Conservation (phyloP, 1,140 invertebrate species). For the Zaprionus vittiger region DNA sequence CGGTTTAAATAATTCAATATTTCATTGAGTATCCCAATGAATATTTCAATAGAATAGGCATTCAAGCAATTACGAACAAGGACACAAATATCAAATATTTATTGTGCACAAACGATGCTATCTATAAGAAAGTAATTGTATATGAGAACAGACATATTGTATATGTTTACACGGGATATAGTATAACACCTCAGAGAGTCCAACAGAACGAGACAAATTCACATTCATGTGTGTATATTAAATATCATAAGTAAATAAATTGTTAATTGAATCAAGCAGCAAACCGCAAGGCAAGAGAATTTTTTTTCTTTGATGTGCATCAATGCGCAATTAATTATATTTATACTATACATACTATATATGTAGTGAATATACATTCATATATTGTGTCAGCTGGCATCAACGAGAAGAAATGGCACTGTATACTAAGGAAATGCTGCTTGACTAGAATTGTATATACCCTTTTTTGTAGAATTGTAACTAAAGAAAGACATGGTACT, state of each 20-base stretch:
- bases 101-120: slow-evolving; percentile 27
- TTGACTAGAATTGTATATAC: background rate
- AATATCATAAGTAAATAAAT: slow-evolving; percentile 34
- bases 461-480: background rate
- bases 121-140: slow-evolving; percentile 21
- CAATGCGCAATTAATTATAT: slow-evolving; percentile 24
- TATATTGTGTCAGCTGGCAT: background rate
- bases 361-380: slow-evolving; percentile 8
- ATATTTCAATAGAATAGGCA: slow-evolving; percentile 40
- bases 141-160: background rate
- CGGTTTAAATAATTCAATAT: slow-evolving; percentile 34
- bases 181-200: background rate
- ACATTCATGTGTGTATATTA: slow-evolving; percentile 5
- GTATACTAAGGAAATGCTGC: background rate
- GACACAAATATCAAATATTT: slow-evolving; percentile 33
- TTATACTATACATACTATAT: slow-evolving; percentile 7
- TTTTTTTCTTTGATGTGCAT: slow-evolving; percentile 38
- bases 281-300: slow-evolving; percentile 22
- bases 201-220: slow-evolving; percentile 3
- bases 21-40: slow-evolving; percentile 32
- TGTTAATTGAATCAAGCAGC: slow-evolving; percentile 54
- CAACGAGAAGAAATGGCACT: background rate
- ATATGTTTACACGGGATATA: background rate
- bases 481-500: background rate
- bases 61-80: slow-evolving; percentile 52